phyloP scores from a whole-genome alignment of 2,797 vertebrate species.

The Rhynchotus rufescens region DNA sequence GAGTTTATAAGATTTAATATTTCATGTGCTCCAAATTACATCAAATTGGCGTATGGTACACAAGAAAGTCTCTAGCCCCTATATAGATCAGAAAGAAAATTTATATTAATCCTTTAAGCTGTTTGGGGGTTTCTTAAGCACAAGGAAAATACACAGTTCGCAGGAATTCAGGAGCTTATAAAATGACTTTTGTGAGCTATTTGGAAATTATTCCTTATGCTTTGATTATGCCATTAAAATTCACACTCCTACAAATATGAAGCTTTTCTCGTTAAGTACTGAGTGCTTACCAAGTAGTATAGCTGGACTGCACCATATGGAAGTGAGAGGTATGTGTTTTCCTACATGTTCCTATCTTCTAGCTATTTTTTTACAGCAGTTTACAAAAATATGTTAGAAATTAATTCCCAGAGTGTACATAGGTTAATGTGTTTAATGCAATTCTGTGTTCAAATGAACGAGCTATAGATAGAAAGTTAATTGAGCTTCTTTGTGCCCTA shows the following conservation, averaged over 20 bases:
- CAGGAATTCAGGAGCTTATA: conserved; percentile 49
- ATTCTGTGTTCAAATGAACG: neutral
- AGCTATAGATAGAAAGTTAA: neutral
- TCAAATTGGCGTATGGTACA: conserved; percentile 59
- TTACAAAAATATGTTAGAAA: conserved; percentile 41
- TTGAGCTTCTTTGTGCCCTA: neutral
- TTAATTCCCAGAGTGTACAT: neutral
- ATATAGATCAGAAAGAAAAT: conserved; percentile 53
- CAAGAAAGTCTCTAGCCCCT: conserved; percentile 40
- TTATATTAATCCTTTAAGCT: conserved; percentile 50
- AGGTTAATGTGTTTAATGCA: neutral
- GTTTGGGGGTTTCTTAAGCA: neutral
- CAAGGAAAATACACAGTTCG: neutral
- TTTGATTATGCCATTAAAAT: conserved; percentile 51
- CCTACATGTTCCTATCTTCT: conserved; percentile 12
- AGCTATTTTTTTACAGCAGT: conserved; percentile 50
- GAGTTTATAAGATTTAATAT: conserved; percentile 69
- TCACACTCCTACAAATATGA: conserved; percentile 1
- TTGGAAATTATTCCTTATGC: conserved; percentile 24
- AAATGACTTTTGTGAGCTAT: conserved; percentile 39
- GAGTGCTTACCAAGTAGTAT: neutral
- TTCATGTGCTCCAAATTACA: conserved; percentile 70
- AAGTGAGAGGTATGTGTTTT: neutral
- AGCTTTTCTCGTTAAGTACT: neutral
- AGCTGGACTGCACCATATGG: neutral